phyloP scores from a whole-genome alignment of 2,888 invertebrate species.

The Hoplodrina blanda region DNA sequence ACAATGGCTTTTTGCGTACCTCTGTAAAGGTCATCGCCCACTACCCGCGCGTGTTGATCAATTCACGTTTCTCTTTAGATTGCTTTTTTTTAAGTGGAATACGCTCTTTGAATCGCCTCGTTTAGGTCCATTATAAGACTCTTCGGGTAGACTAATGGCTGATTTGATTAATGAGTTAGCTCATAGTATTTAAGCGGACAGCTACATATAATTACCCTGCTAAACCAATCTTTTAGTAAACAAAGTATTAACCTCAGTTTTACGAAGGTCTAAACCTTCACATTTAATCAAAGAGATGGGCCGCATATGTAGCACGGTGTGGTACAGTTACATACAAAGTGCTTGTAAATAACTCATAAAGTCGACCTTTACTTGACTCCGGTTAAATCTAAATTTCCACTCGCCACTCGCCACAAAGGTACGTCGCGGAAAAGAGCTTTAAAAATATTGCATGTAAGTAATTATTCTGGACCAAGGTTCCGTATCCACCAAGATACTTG shows the following conservation, averaged over 20 bases:
- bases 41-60: background rate
- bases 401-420: conserved; percentile 4
- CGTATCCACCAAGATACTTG: background rate
- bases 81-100: background rate
- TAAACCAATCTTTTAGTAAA: conserved; percentile 10
- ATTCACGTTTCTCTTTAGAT: background rate
- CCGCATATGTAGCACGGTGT: background rate
- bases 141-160: too few relatives aligned
- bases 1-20: conserved; percentile 19
- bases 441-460: background rate
- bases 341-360: conserved; percentile 39
- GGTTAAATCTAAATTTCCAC: conserved; percentile 30
- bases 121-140: too few relatives aligned
- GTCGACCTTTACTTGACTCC: conserved; percentile 16
- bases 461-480: background rate
- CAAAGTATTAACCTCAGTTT: conserved; percentile 25
- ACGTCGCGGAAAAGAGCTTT: background rate
- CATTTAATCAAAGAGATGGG: conserved; percentile 41
- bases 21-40: conserved; percentile 1
- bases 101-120: too few relatives aligned
- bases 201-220: background rate
- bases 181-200: background rate
- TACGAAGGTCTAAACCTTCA: conserved; percentile 25
- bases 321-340: conserved; percentile 17
- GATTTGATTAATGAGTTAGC: background rate